These are phyloP conservation scores for Cheilosia impressa DNA, from an alignment of 2,888 invertebrate genomes.

Conservation along the genomic window DNA sequence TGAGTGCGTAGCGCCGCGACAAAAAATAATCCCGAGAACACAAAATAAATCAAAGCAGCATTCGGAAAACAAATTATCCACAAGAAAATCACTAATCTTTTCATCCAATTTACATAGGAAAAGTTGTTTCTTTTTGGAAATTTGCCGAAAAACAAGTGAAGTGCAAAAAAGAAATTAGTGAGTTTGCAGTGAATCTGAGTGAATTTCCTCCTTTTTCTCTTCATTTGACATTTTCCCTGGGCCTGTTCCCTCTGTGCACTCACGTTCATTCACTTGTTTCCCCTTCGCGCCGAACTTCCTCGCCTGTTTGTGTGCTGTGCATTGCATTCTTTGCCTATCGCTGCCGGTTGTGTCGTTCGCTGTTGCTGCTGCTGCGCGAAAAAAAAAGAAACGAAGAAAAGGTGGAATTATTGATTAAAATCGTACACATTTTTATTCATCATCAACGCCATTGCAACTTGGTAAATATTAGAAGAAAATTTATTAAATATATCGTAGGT, in stretches of 20 bases:
- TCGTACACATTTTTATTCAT: constrained; percentile 62
- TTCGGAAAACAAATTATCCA: constrained; percentile 14
- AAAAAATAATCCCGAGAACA: constrained; percentile 22
- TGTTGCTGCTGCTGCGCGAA: constrained; percentile 73
- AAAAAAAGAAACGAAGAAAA: constrained; percentile 29
- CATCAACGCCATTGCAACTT: constrained; percentile 72
- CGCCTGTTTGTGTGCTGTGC: constrained; percentile 4
- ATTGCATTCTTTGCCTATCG: constrained; percentile 65
- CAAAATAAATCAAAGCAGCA: not conserved
- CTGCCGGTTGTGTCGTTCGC: constrained; percentile 65
- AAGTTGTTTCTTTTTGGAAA: not conserved
- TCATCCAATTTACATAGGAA: constrained; percentile 3
- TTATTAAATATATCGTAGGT: not conserved
- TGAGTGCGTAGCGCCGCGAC: constrained; percentile 61
- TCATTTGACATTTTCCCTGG: constrained; percentile 73
- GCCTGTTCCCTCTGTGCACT: constrained; percentile 67
- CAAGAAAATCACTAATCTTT: constrained; percentile 6
- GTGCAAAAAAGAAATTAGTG: constrained; percentile 62
- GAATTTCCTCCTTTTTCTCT: constrained; percentile 55
- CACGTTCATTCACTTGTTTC: constrained; percentile 74
- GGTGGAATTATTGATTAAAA: constrained; percentile 70
- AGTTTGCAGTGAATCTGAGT: constrained; percentile 67
- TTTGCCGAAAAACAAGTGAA: constrained; percentile 47
- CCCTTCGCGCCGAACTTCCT: constrained; percentile 58
- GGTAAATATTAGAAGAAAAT: constrained; percentile 66